Evolutionary conservation across 2,113 vertebrate genomes (phyloP), one percentile per base, ranked within the genome.

Genomic region (Catharus bicknelli): DNA sequence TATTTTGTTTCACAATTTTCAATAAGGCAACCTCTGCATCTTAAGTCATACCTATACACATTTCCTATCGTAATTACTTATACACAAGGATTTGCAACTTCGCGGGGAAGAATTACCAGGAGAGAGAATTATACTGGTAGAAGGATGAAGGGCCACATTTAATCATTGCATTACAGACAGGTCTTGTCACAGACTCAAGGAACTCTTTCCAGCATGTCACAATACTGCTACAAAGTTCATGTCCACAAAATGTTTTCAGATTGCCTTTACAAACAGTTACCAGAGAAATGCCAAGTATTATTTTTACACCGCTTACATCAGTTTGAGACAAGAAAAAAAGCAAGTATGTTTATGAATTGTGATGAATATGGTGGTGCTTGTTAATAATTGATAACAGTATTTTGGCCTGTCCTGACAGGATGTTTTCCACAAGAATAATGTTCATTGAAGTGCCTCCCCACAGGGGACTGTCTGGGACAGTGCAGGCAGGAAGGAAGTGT

Each of bases 321-420:
- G 47, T 69, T 85, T 36, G 62, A 59, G 21, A 40, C 42, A 7
- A 34, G 15, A 40, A 51, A 47, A 47, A 48, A 83, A 55, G 26
- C 10, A 90, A 38, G 16, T 73, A 82, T 87, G 91, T 96, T 96
- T 96, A 89, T 69, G 59, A 88, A 90, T 83, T 53, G 43, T 55
- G 36, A 94, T 86, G 83, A 94, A 93, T 87, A 91, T 51, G 67
- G 78, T 66, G 42, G 70, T 74, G 94, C 63, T 95, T 93, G 93
- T 87, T 96, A 95, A 89, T 95, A 95, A 96, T 91, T 95, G 94
- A 94, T 95, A 95, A 96, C 94, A 96, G 95, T 90, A 91, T 94
- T 95, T 93, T 94, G 89, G 96, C 93, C 81, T 89, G 86, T 75
- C 42, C 74, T 85, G 81, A 79, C 90, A 96, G 94, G 94, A 94